Evolutionary conservation across 2,797 vertebrate species (phyloP), one percentile per base, ranked within the genome.

Genomic region (Orestias chungarensis): DNA sequence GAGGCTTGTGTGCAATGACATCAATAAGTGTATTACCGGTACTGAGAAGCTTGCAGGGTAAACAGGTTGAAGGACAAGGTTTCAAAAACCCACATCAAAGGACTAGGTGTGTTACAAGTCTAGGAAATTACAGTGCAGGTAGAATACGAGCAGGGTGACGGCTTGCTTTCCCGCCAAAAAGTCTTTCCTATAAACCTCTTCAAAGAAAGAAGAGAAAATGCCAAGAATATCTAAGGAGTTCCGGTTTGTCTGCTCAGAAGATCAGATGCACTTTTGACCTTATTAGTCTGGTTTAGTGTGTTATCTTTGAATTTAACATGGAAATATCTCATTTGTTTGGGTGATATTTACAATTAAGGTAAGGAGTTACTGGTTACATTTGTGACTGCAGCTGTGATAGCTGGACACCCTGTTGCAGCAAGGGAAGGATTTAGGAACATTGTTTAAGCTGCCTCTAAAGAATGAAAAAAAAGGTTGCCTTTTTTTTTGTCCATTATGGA

Each of bases 361-460:
- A 82, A 75, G 78, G 35, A 55, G 62, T 67, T 66, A 64, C 42
- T 20, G 42, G 79, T 83, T n/a, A 77, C 75, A 52, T 54, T 74
- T 85, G 52, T 78, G 78, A 86, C 80, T 29, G 79, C 73, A 78
- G 79, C 74, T 40, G 69, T 29, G 85, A 81, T 74, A 29, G 72
- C 75, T 82, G 78, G 89, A 89, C 84, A 82, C 86, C 88, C 72
- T 74, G 73, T 85, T 79, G 69, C 64, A 76, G 73, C 82, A 81
- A 67, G 79, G 79, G 77, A 89, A 88, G 42, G 80, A 77, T 88
- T 85, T 76, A 87, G 82, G 85, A 80, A 70, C 86, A 89, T 91
- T 92, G 88, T 89, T 92, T 65, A 86, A 82, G 74, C 82, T 75
- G 76, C 80, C 87, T 88, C 70, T 78, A 80, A 88, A 68, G 35